Evolutionary conservation across 2,113 vertebrate genomes (phyloP).

Genomic region (Hippolais icterina): DNA sequence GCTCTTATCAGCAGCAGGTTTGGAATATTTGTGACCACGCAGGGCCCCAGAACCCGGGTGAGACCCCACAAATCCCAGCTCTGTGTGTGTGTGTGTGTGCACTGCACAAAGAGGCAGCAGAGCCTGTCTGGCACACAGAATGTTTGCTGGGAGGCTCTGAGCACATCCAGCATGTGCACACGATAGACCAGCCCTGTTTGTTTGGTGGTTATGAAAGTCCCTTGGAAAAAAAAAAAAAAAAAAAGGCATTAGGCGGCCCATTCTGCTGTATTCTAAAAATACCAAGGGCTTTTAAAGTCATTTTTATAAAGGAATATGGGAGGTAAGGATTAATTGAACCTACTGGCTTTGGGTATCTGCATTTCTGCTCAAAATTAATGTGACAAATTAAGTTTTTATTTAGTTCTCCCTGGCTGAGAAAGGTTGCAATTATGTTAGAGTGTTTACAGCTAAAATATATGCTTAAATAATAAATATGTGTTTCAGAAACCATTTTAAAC

Average conservation of each 20-base stretch:
- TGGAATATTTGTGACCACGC: not conserved
- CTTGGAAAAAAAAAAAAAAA: not conserved
- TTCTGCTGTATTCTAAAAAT: slow-evolving; percentile 30
- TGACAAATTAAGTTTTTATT: slow-evolving; percentile 69
- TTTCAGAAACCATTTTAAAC: slow-evolving; percentile 65
- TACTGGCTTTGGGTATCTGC: slow-evolving; percentile 42
- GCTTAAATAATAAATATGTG: slow-evolving; percentile 71
- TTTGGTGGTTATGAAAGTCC: not conserved
- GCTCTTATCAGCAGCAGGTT: not conserved
- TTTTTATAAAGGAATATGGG: slow-evolving; percentile 20
- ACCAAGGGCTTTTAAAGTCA: not conserved
- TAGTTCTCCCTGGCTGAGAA: slow-evolving; percentile 64
- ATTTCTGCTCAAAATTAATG: slow-evolving; percentile 63
- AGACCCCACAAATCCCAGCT: not conserved
- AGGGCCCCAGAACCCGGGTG: not conserved
- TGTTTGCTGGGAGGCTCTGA: slow-evolving; percentile 7
- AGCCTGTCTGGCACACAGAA: not conserved
- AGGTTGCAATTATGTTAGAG: slow-evolving; percentile 70
- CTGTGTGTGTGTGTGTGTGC: not conserved
- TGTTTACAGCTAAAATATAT: slow-evolving; percentile 67
- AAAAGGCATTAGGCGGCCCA: not conserved
- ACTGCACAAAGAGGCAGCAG: not conserved
- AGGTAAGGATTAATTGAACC: slow-evolving; percentile 58
- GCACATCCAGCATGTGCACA: slow-evolving; percentile 7
- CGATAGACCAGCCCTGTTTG: not conserved